Base-by-base conservation (phyloP, 2,797 vertebrate species). In the Aldrovandia affinis region DNA sequence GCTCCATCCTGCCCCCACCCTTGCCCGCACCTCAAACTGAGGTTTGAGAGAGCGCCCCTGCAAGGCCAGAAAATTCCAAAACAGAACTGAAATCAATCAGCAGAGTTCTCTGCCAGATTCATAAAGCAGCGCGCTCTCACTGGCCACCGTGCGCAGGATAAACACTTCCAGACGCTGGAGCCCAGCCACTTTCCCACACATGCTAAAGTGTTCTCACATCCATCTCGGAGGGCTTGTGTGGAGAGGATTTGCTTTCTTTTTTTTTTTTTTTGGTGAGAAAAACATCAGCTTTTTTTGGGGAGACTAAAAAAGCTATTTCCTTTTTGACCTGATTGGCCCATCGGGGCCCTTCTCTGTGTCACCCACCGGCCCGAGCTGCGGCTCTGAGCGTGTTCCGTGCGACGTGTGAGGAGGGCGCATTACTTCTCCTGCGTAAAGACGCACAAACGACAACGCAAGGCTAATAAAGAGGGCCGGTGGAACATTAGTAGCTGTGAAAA, bases 91-190 rank as follows among this genome's bases (percentile, higher is more conserved):
- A 95, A 96, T 95, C 93, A 95, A 94, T 96, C 96, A 95, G 93
- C 85, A 85, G 90, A 91, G 89, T 90, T 93, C 94, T 95, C 92
- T 94, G 94, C 93, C 92, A 95, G 95, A 97, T 91, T 94, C 93
- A 96, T 93, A 93, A 92, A 92, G 89, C 92, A 94, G 94, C 93
- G 92, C 92, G n/a, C n/a, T n/a, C 95, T 93, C 94, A 91, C 94
- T 93, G 91, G 90, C 92, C 90, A 59, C 92, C 88, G 89, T 89
- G 89, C 87, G 89, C 89, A 93, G 94, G 94, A 96, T 96, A 97
- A 99, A 97, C 94, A 92, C 94, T 96, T 97, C 95, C 96, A 97
- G 96, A 96, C 94, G 77, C 93, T 97, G 97, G 96, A 96, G 86
- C 80, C 84, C 87, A 89, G 96, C 96, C 96, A 96, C 91, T 94